phyloP scores from a whole-genome alignment of 2,113 vertebrate species.

The Lycaon pictus region DNA sequence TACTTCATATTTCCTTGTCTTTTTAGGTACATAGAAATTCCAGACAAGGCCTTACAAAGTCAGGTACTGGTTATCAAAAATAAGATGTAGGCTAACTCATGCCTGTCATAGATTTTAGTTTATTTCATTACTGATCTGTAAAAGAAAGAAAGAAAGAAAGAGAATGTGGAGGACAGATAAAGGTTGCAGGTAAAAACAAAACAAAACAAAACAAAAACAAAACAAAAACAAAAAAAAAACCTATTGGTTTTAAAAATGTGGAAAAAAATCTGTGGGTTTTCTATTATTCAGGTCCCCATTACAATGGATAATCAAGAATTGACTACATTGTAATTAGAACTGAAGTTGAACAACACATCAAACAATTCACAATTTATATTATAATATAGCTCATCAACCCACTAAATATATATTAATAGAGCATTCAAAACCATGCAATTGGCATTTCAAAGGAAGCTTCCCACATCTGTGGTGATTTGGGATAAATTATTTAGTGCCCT shows the following conservation, averaged over 20 bases:
- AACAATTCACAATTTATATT: slow-evolving; percentile 79
- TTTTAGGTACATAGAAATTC: background rate
- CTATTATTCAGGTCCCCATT: slow-evolving; percentile 27
- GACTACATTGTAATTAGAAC: slow-evolving; percentile 74
- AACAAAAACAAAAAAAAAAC: background rate
- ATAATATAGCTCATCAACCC: slow-evolving; percentile 78
- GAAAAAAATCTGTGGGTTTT: slow-evolving; percentile 41
- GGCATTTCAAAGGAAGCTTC: slow-evolving; percentile 61
- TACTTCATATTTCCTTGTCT: background rate
- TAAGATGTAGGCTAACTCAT: background rate
- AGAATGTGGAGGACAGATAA: background rate
- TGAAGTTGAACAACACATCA: slow-evolving; percentile 60
- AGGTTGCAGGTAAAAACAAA: background rate
- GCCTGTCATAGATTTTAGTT: background rate
- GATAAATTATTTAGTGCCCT: slow-evolving; percentile 62
- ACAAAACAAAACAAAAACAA: background rate
- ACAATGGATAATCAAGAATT: slow-evolving; percentile 78
- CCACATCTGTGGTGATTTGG: slow-evolving; percentile 69
- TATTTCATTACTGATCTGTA: background rate
- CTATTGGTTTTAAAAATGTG: background rate
- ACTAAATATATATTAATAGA: slow-evolving; percentile 77
- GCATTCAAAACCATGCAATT: slow-evolving; percentile 70
- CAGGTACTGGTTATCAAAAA: background rate
- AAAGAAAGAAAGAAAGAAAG: background rate
- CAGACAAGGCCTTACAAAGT: background rate